Evolutionary conservation across 2,797 vertebrate species (phyloP).

Genomic region (Falco columbarius): DNA sequence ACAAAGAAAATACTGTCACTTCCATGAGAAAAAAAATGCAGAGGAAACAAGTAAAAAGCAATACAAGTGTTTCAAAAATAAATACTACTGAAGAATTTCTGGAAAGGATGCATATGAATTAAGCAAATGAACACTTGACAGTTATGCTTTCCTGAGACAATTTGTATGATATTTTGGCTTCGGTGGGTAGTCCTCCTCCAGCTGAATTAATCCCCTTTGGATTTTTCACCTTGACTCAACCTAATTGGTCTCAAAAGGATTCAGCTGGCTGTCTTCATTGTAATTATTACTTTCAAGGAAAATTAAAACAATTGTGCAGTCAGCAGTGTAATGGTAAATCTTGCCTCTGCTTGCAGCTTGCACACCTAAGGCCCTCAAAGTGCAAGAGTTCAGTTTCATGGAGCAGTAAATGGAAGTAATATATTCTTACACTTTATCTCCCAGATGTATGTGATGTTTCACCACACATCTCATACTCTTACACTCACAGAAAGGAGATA

Average conservation of each 20-base stretch:
- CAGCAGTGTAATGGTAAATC: background rate
- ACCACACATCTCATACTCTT: background rate
- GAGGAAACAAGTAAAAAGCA: background rate
- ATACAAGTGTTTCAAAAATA: background rate
- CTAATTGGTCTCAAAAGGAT: background rate
- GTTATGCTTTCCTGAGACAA: background rate
- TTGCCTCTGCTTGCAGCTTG: background rate
- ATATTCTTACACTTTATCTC: background rate
- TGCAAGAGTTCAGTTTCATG: background rate
- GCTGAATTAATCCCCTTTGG: background rate
- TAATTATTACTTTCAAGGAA: conserved; percentile 18
- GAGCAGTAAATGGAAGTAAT: background rate
- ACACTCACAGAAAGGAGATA: background rate
- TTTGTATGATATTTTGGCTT: background rate
- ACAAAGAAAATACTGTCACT: background rate
- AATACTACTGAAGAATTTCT: background rate
- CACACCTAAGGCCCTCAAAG: background rate
- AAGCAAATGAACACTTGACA: background rate
- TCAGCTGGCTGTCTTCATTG: background rate
- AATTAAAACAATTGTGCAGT: background rate
- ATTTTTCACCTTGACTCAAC: background rate
- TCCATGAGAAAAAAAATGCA: background rate
- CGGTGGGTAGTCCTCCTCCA: background rate
- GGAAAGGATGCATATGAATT: background rate
- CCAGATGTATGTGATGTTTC: background rate